Evolutionary conservation across 2,113 vertebrate species (phyloP).

Genomic region (Phylloscopus whistleri): DNA sequence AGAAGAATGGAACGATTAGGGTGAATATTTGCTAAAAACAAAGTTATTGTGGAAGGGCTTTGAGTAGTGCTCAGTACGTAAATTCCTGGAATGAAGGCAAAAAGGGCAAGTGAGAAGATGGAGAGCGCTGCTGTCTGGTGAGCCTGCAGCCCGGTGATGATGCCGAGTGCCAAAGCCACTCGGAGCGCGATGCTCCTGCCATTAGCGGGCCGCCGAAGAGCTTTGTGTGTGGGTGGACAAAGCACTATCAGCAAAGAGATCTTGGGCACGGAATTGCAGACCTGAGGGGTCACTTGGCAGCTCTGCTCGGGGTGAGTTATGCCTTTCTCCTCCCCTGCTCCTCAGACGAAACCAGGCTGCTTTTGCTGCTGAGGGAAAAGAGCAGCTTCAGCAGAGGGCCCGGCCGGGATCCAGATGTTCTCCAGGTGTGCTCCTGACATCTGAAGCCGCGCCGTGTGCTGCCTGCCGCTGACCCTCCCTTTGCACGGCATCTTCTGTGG

Average conservation of each 20-base stretch:
- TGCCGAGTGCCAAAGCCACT: too few species aligned
- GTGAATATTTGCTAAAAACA: not conserved
- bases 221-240: not conserved
- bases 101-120: not conserved
- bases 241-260: not conserved
- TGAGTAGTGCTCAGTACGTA: not conserved
- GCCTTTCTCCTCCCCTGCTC: not conserved
- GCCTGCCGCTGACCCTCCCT: not conserved
- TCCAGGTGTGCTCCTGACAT: not conserved
- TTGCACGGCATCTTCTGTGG: not conserved
- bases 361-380: not conserved
- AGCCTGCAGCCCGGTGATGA: too few species aligned
- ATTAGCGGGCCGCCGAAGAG: not conserved
- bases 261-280: too few species aligned
- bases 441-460: not conserved
- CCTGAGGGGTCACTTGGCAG: not conserved
- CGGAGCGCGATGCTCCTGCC: not conserved
- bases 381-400: not conserved
- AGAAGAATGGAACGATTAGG: not conserved
- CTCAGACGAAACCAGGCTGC: not conserved
- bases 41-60: not conserved
- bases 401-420: not conserved
- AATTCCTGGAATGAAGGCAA: not conserved
- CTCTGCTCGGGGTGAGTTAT: not conserved
- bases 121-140: not conserved